Conservation (phyloP, 2,888 invertebrate genomes). For the Nudaria mundana region DNA sequence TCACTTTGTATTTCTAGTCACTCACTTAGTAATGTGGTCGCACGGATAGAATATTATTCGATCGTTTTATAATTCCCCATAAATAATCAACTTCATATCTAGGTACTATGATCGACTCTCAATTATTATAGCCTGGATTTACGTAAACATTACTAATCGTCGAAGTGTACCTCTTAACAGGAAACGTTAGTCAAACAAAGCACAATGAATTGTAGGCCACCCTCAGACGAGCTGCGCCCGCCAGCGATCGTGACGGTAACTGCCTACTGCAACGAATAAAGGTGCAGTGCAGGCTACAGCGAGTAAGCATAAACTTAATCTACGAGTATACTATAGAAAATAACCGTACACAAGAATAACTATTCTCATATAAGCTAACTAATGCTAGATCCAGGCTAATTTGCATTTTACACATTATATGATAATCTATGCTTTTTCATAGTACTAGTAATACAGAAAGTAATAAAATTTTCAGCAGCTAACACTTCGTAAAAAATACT, state of each 20-base stretch:
- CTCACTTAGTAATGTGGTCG: too few relatives aligned
- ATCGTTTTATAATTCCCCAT: too few relatives aligned
- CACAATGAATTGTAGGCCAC: constrained; percentile 70
- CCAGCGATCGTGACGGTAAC: constrained; percentile 61
- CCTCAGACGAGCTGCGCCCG: constrained; percentile 63
- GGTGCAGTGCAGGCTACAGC: constrained; percentile 18
- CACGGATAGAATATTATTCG: too few relatives aligned
- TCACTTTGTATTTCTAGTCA: too few relatives aligned
- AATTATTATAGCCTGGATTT: constrained; percentile 24
- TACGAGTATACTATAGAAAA: neutral
- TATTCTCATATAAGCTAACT: neutral
- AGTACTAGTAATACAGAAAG: too few relatives aligned
- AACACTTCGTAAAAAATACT: too few relatives aligned
- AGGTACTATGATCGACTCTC: too few relatives aligned
- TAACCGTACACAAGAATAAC: neutral
- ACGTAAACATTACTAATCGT: constrained; percentile 37
- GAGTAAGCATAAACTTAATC: constrained; percentile 2
- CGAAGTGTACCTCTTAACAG: constrained; percentile 49
- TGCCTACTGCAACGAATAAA: constrained; percentile 53
- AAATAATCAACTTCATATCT: too few relatives aligned
- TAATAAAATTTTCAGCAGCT: too few relatives aligned
- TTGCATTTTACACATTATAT: too few relatives aligned
- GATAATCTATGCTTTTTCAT: too few relatives aligned
- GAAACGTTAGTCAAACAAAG: constrained; percentile 68
- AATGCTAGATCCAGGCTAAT: too few relatives aligned